These are phyloP conservation scores for Steatornis caripensis DNA, from an alignment of 2,113 vertebrate species.

Conservation along the genomic window DNA sequence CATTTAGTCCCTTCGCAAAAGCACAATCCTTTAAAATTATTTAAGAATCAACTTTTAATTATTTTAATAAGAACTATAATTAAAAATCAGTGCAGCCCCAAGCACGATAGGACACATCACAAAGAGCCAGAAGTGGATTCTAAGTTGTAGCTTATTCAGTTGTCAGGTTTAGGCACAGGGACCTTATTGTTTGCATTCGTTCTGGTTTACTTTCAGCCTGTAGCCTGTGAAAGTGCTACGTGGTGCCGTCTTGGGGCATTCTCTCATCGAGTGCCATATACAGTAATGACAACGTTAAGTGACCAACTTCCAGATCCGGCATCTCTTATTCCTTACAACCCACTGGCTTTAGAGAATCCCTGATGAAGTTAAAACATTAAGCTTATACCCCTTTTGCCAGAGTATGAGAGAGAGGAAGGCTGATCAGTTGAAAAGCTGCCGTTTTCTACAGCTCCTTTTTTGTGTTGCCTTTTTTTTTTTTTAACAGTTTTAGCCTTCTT, in stretches of 20 bases:
- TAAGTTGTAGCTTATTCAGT: neutral
- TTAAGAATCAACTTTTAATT: neutral
- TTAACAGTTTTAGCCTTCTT: neutral
- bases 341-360: neutral
- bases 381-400: neutral
- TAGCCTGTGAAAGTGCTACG: rapidly evolving
- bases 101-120: neutral
- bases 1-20: neutral
- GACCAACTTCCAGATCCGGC: neutral
- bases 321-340: neutral
- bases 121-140: neutral
- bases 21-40: neutral
- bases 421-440: neutral
- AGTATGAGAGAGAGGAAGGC: neutral
- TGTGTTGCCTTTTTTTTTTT: neutral
- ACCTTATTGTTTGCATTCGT: neutral
- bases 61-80: neutral
- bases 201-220: neutral
- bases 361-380: neutral
- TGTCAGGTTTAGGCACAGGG: neutral
- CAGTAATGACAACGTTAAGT: rapidly evolving
- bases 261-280: neutral
- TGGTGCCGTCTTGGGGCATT: neutral
- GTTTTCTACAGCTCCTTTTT: neutral
- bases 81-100: neutral